phyloP scores from a whole-genome alignment of 1,140 invertebrate genomes.

The Drosophila triauraria region DNA sequence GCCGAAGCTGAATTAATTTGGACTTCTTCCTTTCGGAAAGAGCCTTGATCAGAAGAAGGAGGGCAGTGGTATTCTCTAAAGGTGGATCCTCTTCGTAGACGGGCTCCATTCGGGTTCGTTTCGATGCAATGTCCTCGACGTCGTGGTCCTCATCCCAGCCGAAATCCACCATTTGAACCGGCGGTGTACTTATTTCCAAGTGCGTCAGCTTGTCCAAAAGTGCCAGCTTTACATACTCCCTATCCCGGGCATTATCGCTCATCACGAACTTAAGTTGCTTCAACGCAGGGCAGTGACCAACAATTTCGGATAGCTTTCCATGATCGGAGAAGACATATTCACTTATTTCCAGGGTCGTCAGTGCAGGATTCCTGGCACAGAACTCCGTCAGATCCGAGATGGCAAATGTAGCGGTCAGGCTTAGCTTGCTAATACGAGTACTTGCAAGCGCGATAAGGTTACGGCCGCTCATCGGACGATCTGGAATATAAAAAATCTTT shows the following conservation, averaged over 20 bases:
- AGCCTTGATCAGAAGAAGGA: constrained; percentile 7
- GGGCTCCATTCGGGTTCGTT: not conserved
- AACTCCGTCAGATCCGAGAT: constrained; percentile 23
- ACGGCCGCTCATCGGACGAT: not conserved
- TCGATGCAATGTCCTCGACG: not conserved
- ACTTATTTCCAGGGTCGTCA: constrained; percentile 20
- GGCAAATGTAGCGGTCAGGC: constrained; percentile 6
- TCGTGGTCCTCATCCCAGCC: not conserved
- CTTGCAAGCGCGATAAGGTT: not conserved
- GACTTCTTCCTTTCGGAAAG: constrained; percentile 2
- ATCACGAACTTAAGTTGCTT: constrained; percentile 23
- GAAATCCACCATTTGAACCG: not conserved
- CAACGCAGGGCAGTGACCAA: constrained; percentile 20
- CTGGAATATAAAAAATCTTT: not conserved
- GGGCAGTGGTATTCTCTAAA: not conserved
- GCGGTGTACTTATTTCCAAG: constrained; percentile 4
- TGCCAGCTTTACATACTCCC: constrained; percentile 3
- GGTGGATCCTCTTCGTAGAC: not conserved
- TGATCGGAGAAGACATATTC: not conserved
- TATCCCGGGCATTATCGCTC: constrained; percentile 8
- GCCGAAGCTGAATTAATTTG: not conserved
- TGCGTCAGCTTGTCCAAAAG: constrained; percentile 2
- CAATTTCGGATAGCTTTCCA: constrained; percentile 18
- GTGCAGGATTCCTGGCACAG: constrained; percentile 2
- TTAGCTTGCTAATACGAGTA: constrained; percentile 7